phyloP scores from a whole-genome alignment of 2,113 vertebrate species.

The Peromyscus polionotus region DNA sequence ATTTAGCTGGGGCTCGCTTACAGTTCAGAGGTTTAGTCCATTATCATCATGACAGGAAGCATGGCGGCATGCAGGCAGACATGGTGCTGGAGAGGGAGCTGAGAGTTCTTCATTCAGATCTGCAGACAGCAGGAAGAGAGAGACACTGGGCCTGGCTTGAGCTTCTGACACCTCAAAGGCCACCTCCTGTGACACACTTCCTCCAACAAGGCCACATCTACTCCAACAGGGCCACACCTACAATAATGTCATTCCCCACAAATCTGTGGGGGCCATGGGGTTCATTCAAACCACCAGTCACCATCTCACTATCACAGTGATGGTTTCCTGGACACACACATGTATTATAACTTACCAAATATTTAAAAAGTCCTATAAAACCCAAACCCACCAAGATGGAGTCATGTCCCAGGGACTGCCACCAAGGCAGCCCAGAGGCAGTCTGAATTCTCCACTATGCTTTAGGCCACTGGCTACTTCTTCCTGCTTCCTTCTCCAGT shows the following conservation, averaged over 20 bases:
- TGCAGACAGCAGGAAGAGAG: background rate
- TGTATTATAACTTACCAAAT: background rate
- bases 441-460: background rate
- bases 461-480: background rate
- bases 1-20: background rate
- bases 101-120: background rate
- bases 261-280: background rate
- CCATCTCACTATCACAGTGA: background rate
- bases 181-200: background rate
- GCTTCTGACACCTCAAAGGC: background rate
- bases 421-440: background rate
- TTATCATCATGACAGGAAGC: background rate
- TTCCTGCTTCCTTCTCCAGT: background rate
- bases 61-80: too few relatives aligned
- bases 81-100: background rate
- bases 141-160: background rate
- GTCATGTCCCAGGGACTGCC: background rate
- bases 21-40: background rate
- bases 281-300: background rate
- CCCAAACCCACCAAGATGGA: background rate
- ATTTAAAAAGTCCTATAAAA: background rate
- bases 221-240: background rate
- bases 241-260: background rate
- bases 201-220: background rate
- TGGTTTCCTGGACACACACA: background rate